These are phyloP conservation scores for Pampus argenteus DNA, from an alignment of 2,797 vertebrate species.

Conservation along the genomic window DNA sequence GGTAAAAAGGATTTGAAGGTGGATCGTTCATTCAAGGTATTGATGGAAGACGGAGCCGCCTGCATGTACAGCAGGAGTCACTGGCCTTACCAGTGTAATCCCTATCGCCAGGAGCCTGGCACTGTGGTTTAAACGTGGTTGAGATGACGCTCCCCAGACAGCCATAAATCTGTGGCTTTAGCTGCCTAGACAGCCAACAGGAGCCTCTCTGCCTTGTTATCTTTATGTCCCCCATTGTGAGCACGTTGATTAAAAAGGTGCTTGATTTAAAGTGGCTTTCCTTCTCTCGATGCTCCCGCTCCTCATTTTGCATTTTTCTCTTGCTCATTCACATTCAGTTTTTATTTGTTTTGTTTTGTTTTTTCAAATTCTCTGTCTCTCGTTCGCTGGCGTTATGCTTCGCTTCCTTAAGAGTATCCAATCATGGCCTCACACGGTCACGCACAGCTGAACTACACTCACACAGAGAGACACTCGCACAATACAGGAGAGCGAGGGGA, in stretches of 20 bases:
- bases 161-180: constrained; percentile 61
- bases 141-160: constrained; percentile 44
- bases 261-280: constrained; percentile 70
- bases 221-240: constrained; percentile 66
- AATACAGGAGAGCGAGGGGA: constrained; percentile 13
- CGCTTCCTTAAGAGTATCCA: constrained; percentile 61
- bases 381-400: constrained; percentile 38
- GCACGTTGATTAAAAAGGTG: constrained; percentile 66
- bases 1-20: constrained; percentile 1
- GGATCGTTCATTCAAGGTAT: neutral
- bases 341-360: neutral
- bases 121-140: constrained; percentile 50
- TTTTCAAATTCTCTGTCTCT: constrained; percentile 11
- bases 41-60: constrained; percentile 21
- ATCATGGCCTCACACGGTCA: constrained; percentile 48
- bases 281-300: constrained; percentile 23
- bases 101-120: constrained; percentile 31
- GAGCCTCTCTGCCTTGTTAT: constrained; percentile 64
- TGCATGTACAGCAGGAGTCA: constrained; percentile 19
- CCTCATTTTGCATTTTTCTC: constrained; percentile 46
- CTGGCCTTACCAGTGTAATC: constrained; percentile 40
- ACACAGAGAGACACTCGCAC: constrained; percentile 22
- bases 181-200: constrained; percentile 38
- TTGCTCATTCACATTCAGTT: constrained; percentile 17
- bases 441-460: constrained; percentile 24